A percentile compares a stretch with the other conserved stretches of the same genome.
These are phyloP conservation scores for Acrocephalus arundinaceus DNA, from an alignment of 2,113 vertebrate genomes.

Conservation along the genomic window DNA sequence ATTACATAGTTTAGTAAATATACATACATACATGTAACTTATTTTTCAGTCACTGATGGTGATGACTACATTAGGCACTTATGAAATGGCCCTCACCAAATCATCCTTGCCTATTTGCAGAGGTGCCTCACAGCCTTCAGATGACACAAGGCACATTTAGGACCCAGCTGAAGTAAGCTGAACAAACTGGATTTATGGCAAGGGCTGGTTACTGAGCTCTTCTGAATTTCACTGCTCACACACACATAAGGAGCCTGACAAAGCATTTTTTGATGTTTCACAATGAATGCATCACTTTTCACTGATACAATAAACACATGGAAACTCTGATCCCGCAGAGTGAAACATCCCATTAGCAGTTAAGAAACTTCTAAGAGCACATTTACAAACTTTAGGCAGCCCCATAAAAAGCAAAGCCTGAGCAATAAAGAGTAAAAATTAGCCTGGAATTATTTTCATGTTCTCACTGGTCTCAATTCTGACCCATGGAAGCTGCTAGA, in stretches of 20 bases:
- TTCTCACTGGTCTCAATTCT: constrained; percentile 11
- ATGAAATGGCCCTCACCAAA: neutral
- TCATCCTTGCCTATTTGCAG: neutral
- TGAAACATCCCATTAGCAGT: neutral
- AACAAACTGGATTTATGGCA: neutral
- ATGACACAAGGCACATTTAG: neutral
- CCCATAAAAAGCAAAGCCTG: neutral
- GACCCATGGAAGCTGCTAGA: neutral
- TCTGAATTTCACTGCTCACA: neutral
- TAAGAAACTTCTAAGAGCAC: neutral
- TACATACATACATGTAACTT: neutral
- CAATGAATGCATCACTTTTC: neutral
- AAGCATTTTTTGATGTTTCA: constrained; percentile 6
- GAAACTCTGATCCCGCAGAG: neutral
- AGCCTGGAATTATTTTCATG: neutral
- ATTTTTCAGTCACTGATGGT: neutral
- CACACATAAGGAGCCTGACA: neutral
- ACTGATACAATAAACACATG: neutral
- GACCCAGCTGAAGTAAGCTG: neutral
- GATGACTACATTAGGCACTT: neutral
- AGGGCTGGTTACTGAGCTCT: neutral
- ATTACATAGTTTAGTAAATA: neutral
- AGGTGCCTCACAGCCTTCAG: neutral
- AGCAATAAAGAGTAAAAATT: constrained; percentile 18
- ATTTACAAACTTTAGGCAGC: neutral